Conservation (phyloP, 2,113 vertebrate species). For the Thymallus thymallus region DNA sequence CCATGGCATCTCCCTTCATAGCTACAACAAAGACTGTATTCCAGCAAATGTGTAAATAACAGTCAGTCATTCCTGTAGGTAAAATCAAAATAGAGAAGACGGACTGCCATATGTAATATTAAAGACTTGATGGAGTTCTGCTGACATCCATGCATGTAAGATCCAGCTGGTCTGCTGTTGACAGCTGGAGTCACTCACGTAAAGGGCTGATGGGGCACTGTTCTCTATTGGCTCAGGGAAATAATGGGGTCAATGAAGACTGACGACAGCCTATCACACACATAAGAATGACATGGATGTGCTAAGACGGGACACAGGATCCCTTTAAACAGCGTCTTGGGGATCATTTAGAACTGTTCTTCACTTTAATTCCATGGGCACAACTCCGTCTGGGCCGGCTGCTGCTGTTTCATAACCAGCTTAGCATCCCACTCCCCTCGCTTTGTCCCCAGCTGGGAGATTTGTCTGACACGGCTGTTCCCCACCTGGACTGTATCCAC, state of each 20-base stretch:
- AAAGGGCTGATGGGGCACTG: slow-evolving; percentile 60
- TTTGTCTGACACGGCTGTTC: slow-evolving; percentile 2
- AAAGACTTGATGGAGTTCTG: slow-evolving; percentile 44
- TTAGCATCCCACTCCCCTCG: slow-evolving; percentile 14
- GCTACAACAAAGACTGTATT: background rate
- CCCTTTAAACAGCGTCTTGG: slow-evolving; percentile 38
- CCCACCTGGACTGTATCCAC: background rate
- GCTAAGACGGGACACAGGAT: slow-evolving; percentile 26
- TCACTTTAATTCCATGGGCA: slow-evolving; percentile 47
- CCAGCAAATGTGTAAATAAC: background rate
- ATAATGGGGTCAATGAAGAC: slow-evolving; percentile 45
- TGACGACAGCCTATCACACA: slow-evolving; percentile 43
- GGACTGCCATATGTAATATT: slow-evolving; percentile 21
- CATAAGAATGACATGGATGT: slow-evolving; percentile 26
- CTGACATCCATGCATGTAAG: slow-evolving; percentile 41
- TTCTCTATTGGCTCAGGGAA: slow-evolving; percentile 44
- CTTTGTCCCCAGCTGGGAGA: slow-evolving; percentile 33
- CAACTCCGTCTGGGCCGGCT: slow-evolving; percentile 31
- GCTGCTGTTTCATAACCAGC: slow-evolving; percentile 35
- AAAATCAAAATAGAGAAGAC: slow-evolving; percentile 39
- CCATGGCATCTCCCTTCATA: background rate
- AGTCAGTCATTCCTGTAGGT: slow-evolving; percentile 6
- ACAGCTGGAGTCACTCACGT: slow-evolving; percentile 35
- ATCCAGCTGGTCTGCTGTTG: slow-evolving; percentile 58
- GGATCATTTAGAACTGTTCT: slow-evolving; percentile 37